These are phyloP conservation scores for Strigops habroptila DNA, from an alignment of 2,113 vertebrate genomes.

Conservation along the genomic window DNA sequence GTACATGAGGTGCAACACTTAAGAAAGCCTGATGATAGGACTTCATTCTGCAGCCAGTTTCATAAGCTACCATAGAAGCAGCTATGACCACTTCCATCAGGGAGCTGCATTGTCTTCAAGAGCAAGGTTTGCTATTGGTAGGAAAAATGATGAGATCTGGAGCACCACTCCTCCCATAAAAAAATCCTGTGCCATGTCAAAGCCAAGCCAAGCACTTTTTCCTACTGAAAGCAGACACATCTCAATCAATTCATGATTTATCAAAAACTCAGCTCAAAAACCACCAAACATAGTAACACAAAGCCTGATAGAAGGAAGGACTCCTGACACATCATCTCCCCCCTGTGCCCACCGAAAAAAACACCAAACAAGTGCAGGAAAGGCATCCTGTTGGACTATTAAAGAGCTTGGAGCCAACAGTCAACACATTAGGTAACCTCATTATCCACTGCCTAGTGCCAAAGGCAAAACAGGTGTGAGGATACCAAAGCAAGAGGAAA, in stretches of 20 bases:
- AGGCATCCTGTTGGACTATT: conserved; percentile 23
- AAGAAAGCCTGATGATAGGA: neutral
- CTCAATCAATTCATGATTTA: neutral
- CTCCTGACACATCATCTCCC: neutral
- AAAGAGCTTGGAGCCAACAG: conserved; percentile 20
- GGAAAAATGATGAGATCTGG: neutral
- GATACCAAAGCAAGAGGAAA: conserved; percentile 34
- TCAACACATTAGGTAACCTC: conserved; percentile 49
- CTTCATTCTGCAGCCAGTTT: neutral
- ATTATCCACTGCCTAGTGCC: conserved; percentile 51
- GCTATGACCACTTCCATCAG: neutral
- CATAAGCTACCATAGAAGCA: neutral
- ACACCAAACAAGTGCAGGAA: neutral
- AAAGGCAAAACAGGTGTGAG: conserved; percentile 69
- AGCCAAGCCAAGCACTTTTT: neutral
- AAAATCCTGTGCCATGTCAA: neutral
- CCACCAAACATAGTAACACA: neutral
- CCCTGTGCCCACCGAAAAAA: neutral
- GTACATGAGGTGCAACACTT: neutral
- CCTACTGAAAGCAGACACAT: neutral
- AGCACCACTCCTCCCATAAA: neutral
- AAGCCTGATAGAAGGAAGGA: neutral
- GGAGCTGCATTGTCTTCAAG: neutral
- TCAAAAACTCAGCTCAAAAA: neutral
- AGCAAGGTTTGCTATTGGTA: neutral